These are phyloP conservation scores for Apantesis nais DNA, from an alignment of 2,888 invertebrate genomes.

Conservation along the genomic window DNA sequence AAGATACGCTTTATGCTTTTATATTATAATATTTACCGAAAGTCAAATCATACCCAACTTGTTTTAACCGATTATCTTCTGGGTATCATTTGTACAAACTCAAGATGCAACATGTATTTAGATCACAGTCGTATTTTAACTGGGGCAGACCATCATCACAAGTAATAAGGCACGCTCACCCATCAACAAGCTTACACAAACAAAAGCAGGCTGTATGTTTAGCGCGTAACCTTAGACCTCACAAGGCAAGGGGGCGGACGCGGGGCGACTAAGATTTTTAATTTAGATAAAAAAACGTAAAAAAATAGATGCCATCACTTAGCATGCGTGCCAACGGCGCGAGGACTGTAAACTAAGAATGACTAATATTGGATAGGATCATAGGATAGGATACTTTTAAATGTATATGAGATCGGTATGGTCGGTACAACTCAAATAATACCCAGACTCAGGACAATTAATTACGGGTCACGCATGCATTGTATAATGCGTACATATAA, in stretches of 20 bases:
- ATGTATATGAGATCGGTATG: not conserved
- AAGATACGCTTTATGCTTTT: not conserved
- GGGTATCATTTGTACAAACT: not conserved
- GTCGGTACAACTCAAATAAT: not conserved
- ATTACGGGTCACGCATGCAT: too few species aligned
- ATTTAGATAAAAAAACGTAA: conserved; percentile 73
- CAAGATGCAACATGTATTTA: not conserved
- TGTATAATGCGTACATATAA: not conserved
- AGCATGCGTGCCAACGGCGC: conserved; percentile 51
- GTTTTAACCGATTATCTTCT: not conserved
- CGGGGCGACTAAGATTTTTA: conserved; percentile 68
- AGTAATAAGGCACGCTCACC: conserved; percentile 21
- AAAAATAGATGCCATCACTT: conserved; percentile 62
- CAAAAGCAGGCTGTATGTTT: conserved; percentile 39
- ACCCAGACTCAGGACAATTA: not conserved
- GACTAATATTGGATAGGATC: conserved; percentile 29
- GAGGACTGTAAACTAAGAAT: conserved; percentile 22
- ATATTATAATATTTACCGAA: not conserved
- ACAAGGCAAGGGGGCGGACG: conserved; percentile 29
- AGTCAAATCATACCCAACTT: not conserved
- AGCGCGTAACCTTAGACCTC: conserved; percentile 61
- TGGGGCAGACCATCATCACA: conserved; percentile 17
- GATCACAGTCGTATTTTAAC: conserved; percentile 1
- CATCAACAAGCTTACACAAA: conserved; percentile 24
- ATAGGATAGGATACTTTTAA: not conserved